These are phyloP conservation scores for Scalopus aquaticus DNA, from an alignment of 2,113 vertebrate genomes.

Conservation along the genomic window DNA sequence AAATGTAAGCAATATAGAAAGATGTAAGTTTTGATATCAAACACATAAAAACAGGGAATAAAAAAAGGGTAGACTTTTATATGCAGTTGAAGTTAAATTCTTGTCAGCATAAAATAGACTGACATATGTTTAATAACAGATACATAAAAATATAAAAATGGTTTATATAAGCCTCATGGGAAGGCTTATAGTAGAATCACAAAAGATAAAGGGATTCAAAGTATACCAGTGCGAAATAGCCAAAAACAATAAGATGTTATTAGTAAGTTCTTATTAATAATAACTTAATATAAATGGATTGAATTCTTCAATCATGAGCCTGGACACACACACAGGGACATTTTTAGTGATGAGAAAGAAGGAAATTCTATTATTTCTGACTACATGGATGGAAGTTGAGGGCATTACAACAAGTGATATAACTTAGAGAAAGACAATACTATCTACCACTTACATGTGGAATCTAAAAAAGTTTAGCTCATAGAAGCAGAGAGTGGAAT, in stretches of 20 bases:
- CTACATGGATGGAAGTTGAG: too few relatives aligned
- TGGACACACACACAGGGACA: too few relatives aligned
- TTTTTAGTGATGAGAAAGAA: too few relatives aligned
- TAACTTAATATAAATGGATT: not conserved
- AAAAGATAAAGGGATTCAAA: not conserved
- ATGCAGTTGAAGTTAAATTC: not conserved
- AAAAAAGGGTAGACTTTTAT: not conserved
- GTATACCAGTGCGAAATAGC: not conserved
- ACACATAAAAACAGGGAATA: not conserved
- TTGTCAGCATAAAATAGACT: not conserved
- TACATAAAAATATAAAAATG: not conserved
- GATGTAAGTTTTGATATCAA: not conserved
- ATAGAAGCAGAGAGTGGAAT: not conserved
- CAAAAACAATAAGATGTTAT: not conserved
- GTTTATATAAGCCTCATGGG: not conserved
- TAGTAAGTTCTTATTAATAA: not conserved
- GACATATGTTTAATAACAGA: not conserved
- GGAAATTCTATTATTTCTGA: not conserved
- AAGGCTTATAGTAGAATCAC: not conserved
- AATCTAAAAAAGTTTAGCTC: not conserved
- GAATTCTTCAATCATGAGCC: not conserved
- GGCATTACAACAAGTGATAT: not conserved
- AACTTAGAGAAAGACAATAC: not conserved
- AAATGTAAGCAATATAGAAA: not conserved
- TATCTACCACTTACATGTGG: not conserved